phyloP scores from a whole-genome alignment of 2,797 vertebrate species.

The Poecilia gillii region DNA sequence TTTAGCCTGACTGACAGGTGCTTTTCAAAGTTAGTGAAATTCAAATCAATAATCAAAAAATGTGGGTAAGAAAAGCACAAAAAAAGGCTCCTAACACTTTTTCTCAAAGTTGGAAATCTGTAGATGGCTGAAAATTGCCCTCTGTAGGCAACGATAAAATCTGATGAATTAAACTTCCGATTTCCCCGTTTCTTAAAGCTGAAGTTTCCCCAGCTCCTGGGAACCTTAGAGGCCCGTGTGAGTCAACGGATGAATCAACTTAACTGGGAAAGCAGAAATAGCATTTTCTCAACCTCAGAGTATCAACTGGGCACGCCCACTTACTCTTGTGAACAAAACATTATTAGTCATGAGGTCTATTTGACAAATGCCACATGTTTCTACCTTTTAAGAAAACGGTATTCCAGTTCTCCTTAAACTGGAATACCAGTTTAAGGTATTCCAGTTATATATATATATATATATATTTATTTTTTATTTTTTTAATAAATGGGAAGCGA shows the following conservation, averaged over 20 bases:
- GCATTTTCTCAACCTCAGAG: background rate
- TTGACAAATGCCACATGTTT: background rate
- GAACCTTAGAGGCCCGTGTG: constrained; percentile 4
- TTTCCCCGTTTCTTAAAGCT: constrained; percentile 40
- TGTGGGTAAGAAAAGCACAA: background rate
- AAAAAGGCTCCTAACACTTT: background rate
- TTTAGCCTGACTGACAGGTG: background rate
- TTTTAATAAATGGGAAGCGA: background rate
- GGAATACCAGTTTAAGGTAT: too few species aligned
- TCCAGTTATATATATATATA: background rate
- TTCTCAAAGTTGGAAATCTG: background rate
- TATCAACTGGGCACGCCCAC: background rate
- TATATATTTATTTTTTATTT: too few species aligned
- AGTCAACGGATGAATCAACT: constrained; percentile 8
- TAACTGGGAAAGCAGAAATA: constrained; percentile 23
- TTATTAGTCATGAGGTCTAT: background rate
- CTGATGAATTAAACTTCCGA: background rate
- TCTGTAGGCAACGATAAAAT: background rate
- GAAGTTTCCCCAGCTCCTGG: constrained; percentile 24
- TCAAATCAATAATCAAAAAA: background rate
- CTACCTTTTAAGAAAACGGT: background rate
- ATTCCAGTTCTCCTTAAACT: constrained; percentile 10
- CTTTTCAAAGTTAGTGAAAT: background rate
- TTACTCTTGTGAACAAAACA: background rate
- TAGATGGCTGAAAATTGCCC: background rate